phyloP scores from a whole-genome alignment of 2,113 vertebrate species.

The Triplophysa siluroides region DNA sequence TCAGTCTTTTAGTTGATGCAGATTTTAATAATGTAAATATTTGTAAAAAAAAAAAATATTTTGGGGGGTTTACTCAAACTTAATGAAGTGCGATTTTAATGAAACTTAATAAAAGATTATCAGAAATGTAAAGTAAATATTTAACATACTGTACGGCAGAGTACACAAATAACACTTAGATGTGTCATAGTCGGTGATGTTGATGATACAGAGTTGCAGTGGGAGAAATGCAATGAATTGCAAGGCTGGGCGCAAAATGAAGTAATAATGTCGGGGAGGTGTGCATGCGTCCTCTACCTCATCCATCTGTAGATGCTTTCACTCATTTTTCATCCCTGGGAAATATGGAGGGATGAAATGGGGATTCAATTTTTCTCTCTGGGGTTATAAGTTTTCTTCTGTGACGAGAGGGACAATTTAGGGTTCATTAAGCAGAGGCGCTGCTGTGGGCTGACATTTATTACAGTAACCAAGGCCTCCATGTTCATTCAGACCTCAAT shows the following conservation, averaged over 20 bases:
- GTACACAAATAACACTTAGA: no score
- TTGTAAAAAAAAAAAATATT: no score
- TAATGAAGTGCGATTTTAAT: no score
- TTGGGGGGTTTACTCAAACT: no score
- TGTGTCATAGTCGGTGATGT: no score
- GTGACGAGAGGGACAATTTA: constrained; percentile 36
- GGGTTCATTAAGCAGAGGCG: neutral
- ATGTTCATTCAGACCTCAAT: constrained; percentile 54
- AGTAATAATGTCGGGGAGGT: constrained; percentile 62
- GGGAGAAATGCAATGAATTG: constrained; percentile 56
- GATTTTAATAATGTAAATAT: no score
- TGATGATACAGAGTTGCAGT: no score
- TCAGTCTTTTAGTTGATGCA: no score
- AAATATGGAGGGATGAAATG: constrained; percentile 49
- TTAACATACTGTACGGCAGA: no score
- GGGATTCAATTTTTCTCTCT: constrained; percentile 21
- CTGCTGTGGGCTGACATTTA: constrained; percentile 51
- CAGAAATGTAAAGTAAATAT: no score
- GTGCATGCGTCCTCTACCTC: constrained; percentile 20
- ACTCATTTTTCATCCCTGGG: constrained; percentile 58
- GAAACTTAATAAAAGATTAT: no score
- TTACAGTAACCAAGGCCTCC: constrained; percentile 47
- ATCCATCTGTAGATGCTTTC: constrained; percentile 43
- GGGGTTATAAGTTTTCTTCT: neutral
- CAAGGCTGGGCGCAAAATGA: constrained; percentile 62